phyloP scores from a whole-genome alignment of 2,113 vertebrate genomes.

The Nipponia nippon region DNA sequence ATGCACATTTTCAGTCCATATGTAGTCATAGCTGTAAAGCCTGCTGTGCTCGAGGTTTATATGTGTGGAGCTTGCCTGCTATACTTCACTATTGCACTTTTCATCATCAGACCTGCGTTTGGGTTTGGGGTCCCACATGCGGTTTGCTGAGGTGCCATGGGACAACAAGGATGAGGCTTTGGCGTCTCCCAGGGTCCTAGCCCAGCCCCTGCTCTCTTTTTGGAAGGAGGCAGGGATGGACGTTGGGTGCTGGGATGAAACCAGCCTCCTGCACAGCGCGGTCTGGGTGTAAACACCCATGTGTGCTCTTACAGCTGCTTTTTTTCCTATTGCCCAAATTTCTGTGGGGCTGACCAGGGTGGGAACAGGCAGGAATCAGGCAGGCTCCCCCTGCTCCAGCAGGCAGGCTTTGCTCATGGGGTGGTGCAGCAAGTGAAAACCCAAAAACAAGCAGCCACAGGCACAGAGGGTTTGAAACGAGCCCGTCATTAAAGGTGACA shows the following conservation, averaged over 20 bases:
- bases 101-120: fast-evolving
- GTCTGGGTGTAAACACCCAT: neutral
- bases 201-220: neutral
- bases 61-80: neutral
- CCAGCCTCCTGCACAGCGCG: neutral
- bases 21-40: neutral
- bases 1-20: neutral
- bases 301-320: neutral
- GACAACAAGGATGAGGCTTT: neutral
- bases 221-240: neutral
- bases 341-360: neutral
- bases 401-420: neutral
- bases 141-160: neutral
- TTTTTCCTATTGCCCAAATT: neutral
- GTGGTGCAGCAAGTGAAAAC: neutral
- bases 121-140: neutral
- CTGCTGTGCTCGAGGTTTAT: neutral
- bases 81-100: neutral
- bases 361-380: neutral
- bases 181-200: neutral
- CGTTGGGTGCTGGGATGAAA: neutral
- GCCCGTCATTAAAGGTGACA: neutral
- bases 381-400: neutral
- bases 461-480: neutral
- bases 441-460: neutral